Evolutionary conservation across 2,888 invertebrate genomes (phyloP), one percentile per base, ranked within the genome.

Genomic region (Arenicola marina): DNA sequence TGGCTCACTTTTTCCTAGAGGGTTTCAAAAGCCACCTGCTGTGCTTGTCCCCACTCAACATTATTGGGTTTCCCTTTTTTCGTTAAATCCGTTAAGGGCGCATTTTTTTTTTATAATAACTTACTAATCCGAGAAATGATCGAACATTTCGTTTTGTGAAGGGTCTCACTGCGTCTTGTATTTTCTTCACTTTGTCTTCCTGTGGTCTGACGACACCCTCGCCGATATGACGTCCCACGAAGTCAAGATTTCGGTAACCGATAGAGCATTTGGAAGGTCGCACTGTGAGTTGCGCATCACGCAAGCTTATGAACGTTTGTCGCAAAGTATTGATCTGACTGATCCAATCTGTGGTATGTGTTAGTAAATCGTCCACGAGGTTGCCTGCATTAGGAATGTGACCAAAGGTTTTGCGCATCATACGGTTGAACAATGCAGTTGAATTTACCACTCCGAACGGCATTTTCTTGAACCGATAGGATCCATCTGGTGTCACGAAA

Each of bases 71-170:
- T 2, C 3, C 63, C 62, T 31, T 64, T 70, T 32, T 61, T 68
- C 1, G 67, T 65, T 32, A 69, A 45, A n/a, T 67, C 68, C 11
- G 68, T 66, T 24, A 72, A 45, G 2, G 68, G 65, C 1, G 46
- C 33, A 3, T 68, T 63, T n/a, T 70, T 55, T 59, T 62, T 34
- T 62, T 21, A 53, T 53, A 53, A 32, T 53, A 53, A 31, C 31
- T 53, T 18, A 32, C 53, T 15, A 53, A 32, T 31, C 29, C 53
- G 15, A 31, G 4, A 24, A 53, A 53, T 31, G 53, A 53, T 31
- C 53, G 7, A 31, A 53, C 53, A 4, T 31, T 4, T 53, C 32
- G 28, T 32, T 53, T 53, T 11, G 53, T 53, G 29, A 15, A 31
- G 7, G 53, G 53, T 31, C 53, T 28, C 24, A 4, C 24, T 31